phyloP scores from a whole-genome alignment of 1,140 invertebrate genomes.

The Wiebesia pumilae region DNA sequence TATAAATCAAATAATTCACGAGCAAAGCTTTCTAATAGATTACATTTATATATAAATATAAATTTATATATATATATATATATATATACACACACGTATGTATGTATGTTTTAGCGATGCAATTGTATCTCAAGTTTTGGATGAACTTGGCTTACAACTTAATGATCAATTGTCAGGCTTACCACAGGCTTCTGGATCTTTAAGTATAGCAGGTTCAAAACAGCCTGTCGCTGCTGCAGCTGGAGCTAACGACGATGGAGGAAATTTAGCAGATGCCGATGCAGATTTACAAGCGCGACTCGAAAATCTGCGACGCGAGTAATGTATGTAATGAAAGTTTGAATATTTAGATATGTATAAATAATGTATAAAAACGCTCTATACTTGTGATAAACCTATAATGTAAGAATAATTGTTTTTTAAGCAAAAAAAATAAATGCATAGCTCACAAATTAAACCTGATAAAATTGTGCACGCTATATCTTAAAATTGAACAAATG shows the following conservation, averaged over 20 bases:
- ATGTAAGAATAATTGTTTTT: conserved; percentile 52
- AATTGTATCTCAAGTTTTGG: conserved; percentile 94
- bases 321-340: conserved; percentile 63
- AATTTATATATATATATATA: no score
- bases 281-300: conserved; percentile 95
- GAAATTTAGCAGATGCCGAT: conserved; percentile 88
- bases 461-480: conserved; percentile 11
- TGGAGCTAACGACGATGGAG: conserved; percentile 72
- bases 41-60: no score
- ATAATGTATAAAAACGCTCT: conserved; percentile 55
- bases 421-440: conserved; percentile 18
- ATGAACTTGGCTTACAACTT: conserved; percentile 97
- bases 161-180: conserved; percentile 91
- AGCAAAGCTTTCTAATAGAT: not conserved
- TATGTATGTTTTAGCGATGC: conserved; percentile 81
- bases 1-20: conserved; percentile 28
- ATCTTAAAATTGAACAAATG: not conserved
- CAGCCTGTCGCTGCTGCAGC: conserved; percentile 77
- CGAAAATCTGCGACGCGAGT: conserved; percentile 94
- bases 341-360: conserved; percentile 51
- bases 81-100: no score
- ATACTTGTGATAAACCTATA: conserved; percentile 55
- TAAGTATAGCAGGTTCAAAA: conserved; percentile 71
- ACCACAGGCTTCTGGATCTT: conserved; percentile 79
- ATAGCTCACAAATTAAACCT: conserved; percentile 16